Evolutionary conservation across 35 echinoderm and acorn worm species (phyloP).

Genomic region (Apostichopus japonicus): DNA sequence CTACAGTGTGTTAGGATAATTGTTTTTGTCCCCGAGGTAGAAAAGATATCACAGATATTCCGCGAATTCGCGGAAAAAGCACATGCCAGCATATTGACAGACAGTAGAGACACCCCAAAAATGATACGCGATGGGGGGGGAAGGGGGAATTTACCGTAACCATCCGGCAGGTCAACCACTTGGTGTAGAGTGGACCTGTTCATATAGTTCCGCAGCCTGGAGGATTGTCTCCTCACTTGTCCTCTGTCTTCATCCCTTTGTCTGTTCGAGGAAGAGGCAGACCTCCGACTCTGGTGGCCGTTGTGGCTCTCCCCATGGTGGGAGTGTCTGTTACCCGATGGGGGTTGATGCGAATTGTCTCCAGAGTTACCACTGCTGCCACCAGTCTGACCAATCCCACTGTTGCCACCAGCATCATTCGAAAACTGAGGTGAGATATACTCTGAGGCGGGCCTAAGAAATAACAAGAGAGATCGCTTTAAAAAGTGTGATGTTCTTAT

Average conservation of each 20-base stretch:
- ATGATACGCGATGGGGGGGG: no score
- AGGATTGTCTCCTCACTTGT: constrained; percentile 76
- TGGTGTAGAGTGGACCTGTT: constrained; percentile 92
- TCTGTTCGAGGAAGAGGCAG: background rate
- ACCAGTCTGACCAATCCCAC: constrained; percentile 42
- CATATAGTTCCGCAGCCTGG: constrained; percentile 92
- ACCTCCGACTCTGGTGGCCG: constrained; percentile 25
- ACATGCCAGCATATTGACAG: no score
- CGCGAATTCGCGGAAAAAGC: no score
- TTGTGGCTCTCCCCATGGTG: constrained; percentile 15
- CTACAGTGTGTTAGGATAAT: no score
- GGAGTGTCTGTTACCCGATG: constrained; percentile 38
- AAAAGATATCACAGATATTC: no score
- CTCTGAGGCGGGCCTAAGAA: constrained; percentile 62
- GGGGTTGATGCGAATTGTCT: constrained; percentile 35
- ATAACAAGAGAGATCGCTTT: background rate
- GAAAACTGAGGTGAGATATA: constrained; percentile 48
- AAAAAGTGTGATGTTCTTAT: background rate
- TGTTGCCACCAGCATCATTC: constrained; percentile 47
- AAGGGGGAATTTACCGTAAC: constrained; percentile 76
- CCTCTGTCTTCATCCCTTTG: constrained; percentile 36
- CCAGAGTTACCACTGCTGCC: constrained; percentile 51
- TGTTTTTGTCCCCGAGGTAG: no score
- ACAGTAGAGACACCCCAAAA: no score
- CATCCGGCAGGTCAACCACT: constrained; percentile 88